These are phyloP conservation scores for Chalcis sispes DNA, from an alignment of 2,888 invertebrate genomes.

Conservation along the genomic window DNA sequence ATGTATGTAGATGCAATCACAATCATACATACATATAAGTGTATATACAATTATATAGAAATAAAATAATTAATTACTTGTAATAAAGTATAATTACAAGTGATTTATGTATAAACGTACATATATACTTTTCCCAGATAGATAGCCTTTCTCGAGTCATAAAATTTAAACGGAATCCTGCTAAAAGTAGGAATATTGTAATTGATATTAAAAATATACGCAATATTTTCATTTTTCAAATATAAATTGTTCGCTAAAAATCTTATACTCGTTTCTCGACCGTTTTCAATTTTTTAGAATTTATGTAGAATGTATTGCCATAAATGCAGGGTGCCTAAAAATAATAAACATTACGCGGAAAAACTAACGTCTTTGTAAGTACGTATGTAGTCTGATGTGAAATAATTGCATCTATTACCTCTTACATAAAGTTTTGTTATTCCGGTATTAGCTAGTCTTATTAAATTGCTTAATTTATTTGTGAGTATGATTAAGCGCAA, in stretches of 20 bases:
- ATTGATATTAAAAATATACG: slow-evolving; percentile 1
- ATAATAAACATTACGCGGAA: slow-evolving; percentile 48
- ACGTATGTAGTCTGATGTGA: slow-evolving; percentile 37
- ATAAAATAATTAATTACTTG: slow-evolving; percentile 6
- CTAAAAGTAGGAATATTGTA: not conserved
- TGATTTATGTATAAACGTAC: not conserved
- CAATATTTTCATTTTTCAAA: not conserved
- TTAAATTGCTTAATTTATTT: slow-evolving; percentile 59
- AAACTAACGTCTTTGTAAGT: slow-evolving; percentile 37
- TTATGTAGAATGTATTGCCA: slow-evolving; percentile 57
- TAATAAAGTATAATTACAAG: not conserved
- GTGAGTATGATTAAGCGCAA: slow-evolving; percentile 36
- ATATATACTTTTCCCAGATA: slow-evolving; percentile 9
- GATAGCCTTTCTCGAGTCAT: not conserved
- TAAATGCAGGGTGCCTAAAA: slow-evolving; percentile 64
- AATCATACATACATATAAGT: slow-evolving; percentile 14
- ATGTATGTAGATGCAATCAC: no score
- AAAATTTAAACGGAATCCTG: not conserved
- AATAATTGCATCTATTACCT: slow-evolving; percentile 44
- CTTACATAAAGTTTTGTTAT: slow-evolving; percentile 53
- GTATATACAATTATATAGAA: slow-evolving; percentile 22
- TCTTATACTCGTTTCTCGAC: slow-evolving; percentile 33
- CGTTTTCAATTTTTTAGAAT: slow-evolving; percentile 35
- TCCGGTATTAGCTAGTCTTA: slow-evolving; percentile 72
- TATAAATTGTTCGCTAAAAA: slow-evolving; percentile 1